Conservation (phyloP, 1,140 invertebrate genomes). For the Penaeus chinensis region DNA sequence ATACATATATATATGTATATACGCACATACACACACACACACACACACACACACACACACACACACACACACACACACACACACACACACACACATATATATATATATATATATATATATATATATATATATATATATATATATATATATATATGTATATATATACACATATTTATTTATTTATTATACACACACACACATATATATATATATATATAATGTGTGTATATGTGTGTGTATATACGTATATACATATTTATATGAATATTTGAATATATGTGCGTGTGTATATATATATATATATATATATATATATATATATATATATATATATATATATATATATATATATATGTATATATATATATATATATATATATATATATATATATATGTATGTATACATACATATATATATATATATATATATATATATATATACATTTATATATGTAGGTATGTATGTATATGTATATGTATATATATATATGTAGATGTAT, state of each 20-base stretch:
- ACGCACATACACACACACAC: too few relatives aligned
- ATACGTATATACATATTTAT: conserved; percentile 4
- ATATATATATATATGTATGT: neutral
- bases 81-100: neutral
- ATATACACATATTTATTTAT: neutral
- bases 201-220: neutral
- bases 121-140: neutral
- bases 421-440: neutral
- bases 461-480: neutral
- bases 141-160: neutral
- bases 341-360: too few relatives aligned
- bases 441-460: neutral
- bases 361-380: neutral
- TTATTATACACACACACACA: neutral
- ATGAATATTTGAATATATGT: neutral
- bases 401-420: neutral
- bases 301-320: conserved; percentile 11
- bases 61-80: too few relatives aligned
- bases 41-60: too few relatives aligned
- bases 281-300: conserved; percentile 12
- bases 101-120: neutral
- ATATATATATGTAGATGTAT: neutral
- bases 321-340: neutral
- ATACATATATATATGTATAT: too few relatives aligned
- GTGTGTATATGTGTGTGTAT: neutral